phyloP scores from a whole-genome alignment of 2,113 vertebrate species.

The Abramis brama region DNA sequence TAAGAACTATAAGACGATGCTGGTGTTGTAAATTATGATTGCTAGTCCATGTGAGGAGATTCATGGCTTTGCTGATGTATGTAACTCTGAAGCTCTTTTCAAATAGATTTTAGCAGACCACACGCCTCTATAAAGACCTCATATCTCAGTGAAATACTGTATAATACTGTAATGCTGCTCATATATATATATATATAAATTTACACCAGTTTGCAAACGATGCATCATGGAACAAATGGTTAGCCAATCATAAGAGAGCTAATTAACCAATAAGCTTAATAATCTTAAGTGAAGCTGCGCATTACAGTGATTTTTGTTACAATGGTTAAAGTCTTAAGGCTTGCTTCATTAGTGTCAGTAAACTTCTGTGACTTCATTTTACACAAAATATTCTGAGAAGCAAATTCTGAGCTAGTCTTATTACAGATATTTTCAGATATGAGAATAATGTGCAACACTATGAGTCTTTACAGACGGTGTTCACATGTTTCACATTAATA shows the following conservation, averaged over 20 bases:
- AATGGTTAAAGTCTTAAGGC: too few species aligned
- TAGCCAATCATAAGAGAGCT: too few species aligned
- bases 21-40: neutral
- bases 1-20: neutral
- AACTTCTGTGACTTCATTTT: too few species aligned
- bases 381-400: neutral
- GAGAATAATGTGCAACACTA: neutral
- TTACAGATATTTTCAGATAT: neutral
- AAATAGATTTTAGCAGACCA: neutral
- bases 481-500: conserved; percentile 4
- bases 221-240: too few species aligned
- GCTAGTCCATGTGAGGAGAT: neutral
- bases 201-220: too few species aligned
- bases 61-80: neutral
- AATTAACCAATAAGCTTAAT: too few species aligned
- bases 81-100: neutral
- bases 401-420: neutral
- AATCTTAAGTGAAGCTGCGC: too few species aligned
- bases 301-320: too few species aligned
- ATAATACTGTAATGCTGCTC: neutral
- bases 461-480: neutral
- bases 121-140: neutral
- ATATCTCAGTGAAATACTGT: neutral
- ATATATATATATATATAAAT: too few species aligned
- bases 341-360: too few species aligned